These are phyloP conservation scores for Euclidia mi DNA, from an alignment of 2,888 invertebrate species.

Conservation along the genomic window DNA sequence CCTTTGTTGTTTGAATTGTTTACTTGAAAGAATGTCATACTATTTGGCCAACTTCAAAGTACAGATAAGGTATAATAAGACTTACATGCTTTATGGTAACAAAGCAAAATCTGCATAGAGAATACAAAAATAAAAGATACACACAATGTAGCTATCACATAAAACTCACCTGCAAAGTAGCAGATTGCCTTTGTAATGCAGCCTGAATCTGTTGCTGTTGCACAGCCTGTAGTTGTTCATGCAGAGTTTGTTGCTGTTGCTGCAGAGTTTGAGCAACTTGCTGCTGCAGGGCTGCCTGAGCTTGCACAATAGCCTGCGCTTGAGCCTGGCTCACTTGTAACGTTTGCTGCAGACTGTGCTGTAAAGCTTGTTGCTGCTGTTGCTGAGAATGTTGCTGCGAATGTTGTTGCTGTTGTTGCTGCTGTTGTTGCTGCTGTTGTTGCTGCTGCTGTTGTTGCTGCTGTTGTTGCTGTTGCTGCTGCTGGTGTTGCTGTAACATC, in stretches of 20 bases:
- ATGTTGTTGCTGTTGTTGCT: conserved; percentile 68
- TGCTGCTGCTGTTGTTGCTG: conserved; percentile 66
- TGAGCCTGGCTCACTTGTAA: conserved; percentile 85
- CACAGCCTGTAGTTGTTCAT: conserved; percentile 84
- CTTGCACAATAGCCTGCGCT: conserved; percentile 84
- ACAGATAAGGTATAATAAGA: no score
- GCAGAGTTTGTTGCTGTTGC: conserved; percentile 84
- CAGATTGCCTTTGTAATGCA: conserved; percentile 84
- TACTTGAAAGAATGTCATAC: no score
- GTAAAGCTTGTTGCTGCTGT: conserved; percentile 72
- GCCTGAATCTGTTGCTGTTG: conserved; percentile 87
- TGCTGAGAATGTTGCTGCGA: conserved; percentile 68
- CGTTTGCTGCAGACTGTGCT: conserved; percentile 79
- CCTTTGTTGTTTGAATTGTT: no score
- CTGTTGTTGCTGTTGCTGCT: conserved; percentile 70
- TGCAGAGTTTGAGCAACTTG: conserved; percentile 85
- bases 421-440: conserved; percentile 70
- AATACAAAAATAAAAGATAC: no score
- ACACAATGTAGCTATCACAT: no score
- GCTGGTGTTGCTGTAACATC: conserved; percentile 72
- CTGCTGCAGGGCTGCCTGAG: conserved; percentile 83
- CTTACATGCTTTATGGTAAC: no score
- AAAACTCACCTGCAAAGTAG: conserved; percentile 79
- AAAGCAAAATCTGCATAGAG: no score
- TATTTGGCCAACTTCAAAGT: no score